Evolutionary conservation across 2,888 invertebrate species (phyloP).

Genomic region (Drosophila robusta): DNA sequence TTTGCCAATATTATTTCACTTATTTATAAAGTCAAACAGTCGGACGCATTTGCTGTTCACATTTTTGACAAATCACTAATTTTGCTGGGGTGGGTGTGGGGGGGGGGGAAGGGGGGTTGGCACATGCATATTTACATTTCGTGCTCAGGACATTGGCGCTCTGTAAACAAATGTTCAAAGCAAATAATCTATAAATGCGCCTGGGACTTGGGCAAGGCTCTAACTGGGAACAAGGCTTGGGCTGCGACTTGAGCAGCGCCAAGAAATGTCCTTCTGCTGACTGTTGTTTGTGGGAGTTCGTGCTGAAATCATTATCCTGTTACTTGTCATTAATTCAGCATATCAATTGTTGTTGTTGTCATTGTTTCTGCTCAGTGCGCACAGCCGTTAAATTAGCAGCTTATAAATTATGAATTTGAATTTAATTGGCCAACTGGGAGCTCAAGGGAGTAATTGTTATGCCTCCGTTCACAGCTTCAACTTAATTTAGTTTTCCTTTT

Average conservation of each 20-base stretch:
- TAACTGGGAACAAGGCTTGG: constrained; percentile 21
- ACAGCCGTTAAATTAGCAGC: constrained; percentile 75
- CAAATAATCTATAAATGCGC: constrained; percentile 68
- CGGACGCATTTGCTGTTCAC: constrained; percentile 27
- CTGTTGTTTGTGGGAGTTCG: constrained; percentile 51
- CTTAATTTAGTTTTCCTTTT: background rate
- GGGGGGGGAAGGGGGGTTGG: background rate
- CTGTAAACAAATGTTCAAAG: constrained; percentile 65
- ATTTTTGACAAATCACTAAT: constrained; percentile 31
- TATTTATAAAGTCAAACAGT: constrained; percentile 63
- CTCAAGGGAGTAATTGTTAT: constrained; percentile 38
- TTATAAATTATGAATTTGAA: constrained; percentile 75
- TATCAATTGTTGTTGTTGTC: constrained; percentile 55
- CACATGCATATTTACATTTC: constrained; percentile 61
- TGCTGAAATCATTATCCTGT: constrained; percentile 78
- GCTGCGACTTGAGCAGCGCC: constrained; percentile 5
- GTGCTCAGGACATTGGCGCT: constrained; percentile 42
- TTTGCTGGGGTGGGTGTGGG: background rate
- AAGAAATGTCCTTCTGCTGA: constrained; percentile 24
- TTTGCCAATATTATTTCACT: constrained; percentile 58
- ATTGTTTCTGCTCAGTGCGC: constrained; percentile 50
- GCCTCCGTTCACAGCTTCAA: constrained; percentile 18
- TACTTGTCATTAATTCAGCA: constrained; percentile 76
- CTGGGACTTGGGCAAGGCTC: constrained; percentile 11
- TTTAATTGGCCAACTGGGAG: constrained; percentile 64